A percentile compares a stretch with the other conserved stretches of the same genome.
These are phyloP conservation scores for Epizoanthus ramosus DNA, from an alignment of 92 coral and sea anemone species.

Conservation along the genomic window DNA sequence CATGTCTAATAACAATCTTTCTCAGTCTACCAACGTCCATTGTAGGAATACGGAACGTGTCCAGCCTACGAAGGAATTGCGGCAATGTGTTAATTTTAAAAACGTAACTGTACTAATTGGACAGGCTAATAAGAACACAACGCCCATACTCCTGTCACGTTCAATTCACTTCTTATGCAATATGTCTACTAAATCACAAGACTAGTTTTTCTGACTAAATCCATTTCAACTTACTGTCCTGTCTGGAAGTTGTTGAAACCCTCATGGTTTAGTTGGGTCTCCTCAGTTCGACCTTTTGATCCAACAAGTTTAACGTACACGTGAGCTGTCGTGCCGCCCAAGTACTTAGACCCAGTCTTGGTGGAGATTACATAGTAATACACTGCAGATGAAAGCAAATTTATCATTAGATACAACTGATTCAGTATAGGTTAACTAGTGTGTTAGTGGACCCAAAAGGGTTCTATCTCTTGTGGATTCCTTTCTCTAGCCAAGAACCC, in stretches of 20 bases:
- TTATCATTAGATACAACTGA: too few relatives aligned
- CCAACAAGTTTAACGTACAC: conserved; percentile 83
- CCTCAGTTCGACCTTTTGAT: conserved; percentile 75
- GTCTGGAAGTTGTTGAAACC: conserved; percentile 77
- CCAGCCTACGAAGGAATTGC: conserved; percentile 54
- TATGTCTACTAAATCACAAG: background rate
- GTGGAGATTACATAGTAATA: conserved; percentile 76
- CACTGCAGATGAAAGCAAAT: conserved; percentile 35
- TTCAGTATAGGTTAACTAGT: too few relatives aligned
- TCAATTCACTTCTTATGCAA: background rate
- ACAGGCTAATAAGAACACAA: background rate
- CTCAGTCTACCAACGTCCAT: conserved; percentile 73
- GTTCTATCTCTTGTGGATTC: too few relatives aligned
- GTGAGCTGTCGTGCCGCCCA: conserved; percentile 83
- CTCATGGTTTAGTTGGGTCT: conserved; percentile 61
- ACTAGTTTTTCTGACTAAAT: background rate
- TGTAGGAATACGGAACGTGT: conserved; percentile 83
- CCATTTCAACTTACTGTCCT: conserved; percentile 75
- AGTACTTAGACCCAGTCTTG: conserved; percentile 76
- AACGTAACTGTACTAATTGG: too few relatives aligned
- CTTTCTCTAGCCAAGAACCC: too few relatives aligned
- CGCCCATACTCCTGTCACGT: background rate
- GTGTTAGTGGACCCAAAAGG: too few relatives aligned
- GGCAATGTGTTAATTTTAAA: background rate
- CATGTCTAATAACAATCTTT: conserved; percentile 67